Evolutionary conservation across 1,140 invertebrate genomes (phyloP), one percentile per base, ranked within the genome.

Genomic region (Lethocerus indicus): DNA sequence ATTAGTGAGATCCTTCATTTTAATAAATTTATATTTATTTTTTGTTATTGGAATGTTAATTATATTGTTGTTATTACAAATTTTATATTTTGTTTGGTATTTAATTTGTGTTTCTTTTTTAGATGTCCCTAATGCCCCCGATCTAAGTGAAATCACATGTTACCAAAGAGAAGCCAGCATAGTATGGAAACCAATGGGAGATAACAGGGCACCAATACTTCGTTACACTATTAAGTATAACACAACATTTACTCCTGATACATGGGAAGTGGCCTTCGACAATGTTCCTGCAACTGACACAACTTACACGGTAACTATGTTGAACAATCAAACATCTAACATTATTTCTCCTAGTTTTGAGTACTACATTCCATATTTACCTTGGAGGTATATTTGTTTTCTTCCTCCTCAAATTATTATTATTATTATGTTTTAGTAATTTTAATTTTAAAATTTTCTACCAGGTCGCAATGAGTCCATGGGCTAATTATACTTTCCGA

Each of bases 401-500:
- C n/a, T n/a, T n/a, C n/a, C n/a, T n/a, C n/a, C n/a, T n/a, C n/a
- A n/a, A n/a, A n/a, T n/a, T n/a, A n/a, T n/a, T n/a, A n/a, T n/a
- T n/a, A n/a, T n/a, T 28, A 18, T 51, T 53, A 14, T 46, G 28
- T 45, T 60, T 56, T 26, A 9, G 18, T 13, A 40, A 12, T 12
- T 13, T 40, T 18, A 40, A 12, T 40, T 12, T 40, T 7, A n/a
- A 12, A 12, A 12, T 12, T 18, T 40, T 12, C n/a, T n/a, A n/a
- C n/a, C n/a, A 66, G 68, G 68, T 87, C 2, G 69, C 74, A 32
- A 79, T 95, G 72, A 81, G 76, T 40, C 90, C 92, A 0, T 95
- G 87, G 85, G 78, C 88, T 1, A 97, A 96, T 66, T 98, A 97
- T 61, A 97, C 92, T 0, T 98, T 96, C 74, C 71, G 93, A 32